A percentile compares a stretch with the other conserved stretches of the same genome.
phyloP scores from a whole-genome alignment of 2,797 vertebrate species.

The Salarias fasciatus region DNA sequence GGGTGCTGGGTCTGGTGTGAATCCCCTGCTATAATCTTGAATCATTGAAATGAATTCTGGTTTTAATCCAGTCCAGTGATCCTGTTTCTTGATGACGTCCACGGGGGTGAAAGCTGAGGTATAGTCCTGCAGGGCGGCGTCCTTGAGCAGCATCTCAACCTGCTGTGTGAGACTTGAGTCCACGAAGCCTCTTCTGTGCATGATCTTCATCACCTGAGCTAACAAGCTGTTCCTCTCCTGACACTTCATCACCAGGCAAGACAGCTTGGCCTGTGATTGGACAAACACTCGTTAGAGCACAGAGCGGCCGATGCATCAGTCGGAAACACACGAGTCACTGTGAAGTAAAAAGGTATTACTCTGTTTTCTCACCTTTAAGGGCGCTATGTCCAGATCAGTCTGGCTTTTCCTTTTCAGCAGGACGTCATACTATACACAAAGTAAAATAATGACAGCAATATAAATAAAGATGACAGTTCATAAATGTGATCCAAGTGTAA shows the following conservation, averaged over 20 bases:
- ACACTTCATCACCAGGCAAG: constrained; percentile 86
- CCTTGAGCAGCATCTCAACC: constrained; percentile 75
- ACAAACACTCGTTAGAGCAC: constrained; percentile 11
- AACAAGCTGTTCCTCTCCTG: constrained; percentile 84
- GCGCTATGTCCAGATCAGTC: constrained; percentile 67
- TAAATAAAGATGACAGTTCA: background rate
- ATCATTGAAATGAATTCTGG: constrained; percentile 34
- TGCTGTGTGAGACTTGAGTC: constrained; percentile 66
- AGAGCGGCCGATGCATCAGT: too few relatives aligned
- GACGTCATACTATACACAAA: constrained; percentile 76
- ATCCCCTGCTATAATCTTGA: constrained; percentile 22
- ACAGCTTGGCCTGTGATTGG: constrained; percentile 84
- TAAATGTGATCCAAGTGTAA: background rate
- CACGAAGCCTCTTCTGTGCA: constrained; percentile 58
- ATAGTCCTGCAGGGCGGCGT: constrained; percentile 80
- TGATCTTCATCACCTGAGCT: constrained; percentile 69
- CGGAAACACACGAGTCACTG: too few relatives aligned
- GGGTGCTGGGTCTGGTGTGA: constrained; percentile 6
- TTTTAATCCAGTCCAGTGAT: constrained; percentile 15
- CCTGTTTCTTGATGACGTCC: background rate
- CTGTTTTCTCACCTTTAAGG: constrained; percentile 83
- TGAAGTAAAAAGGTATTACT: too few relatives aligned
- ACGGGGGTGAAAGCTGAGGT: constrained; percentile 56
- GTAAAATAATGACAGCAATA: background rate
- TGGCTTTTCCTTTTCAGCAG: constrained; percentile 77